Percentiles rank a stretch among this genome's conserved stretches.
These are phyloP conservation scores for Cranoglanis bouderius DNA, from an alignment of 2,113 vertebrate genomes.

Conservation along the genomic window DNA sequence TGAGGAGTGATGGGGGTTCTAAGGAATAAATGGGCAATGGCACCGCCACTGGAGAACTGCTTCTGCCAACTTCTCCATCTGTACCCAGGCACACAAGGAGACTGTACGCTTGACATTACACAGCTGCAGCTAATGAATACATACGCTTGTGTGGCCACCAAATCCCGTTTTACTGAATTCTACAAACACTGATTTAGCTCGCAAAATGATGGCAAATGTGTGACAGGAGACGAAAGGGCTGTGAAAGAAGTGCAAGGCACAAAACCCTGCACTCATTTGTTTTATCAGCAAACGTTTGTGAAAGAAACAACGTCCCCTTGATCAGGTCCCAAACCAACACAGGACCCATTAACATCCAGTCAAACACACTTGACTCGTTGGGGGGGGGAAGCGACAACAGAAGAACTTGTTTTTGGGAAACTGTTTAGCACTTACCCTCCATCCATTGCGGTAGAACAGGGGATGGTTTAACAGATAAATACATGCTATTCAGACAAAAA, in stretches of 20 bases:
- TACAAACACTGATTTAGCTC: constrained; percentile 40
- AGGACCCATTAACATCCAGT: constrained; percentile 22
- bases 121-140: constrained; percentile 60
- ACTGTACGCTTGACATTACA: constrained; percentile 53
- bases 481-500: neutral
- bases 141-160: constrained; percentile 44
- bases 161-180: constrained; percentile 41
- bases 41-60: constrained; percentile 40
- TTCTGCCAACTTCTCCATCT: constrained; percentile 50
- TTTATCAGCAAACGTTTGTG: constrained; percentile 50
- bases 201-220: constrained; percentile 37
- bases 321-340: constrained; percentile 38
- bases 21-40: constrained; percentile 33
- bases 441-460: neutral
- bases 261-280: constrained; percentile 24
- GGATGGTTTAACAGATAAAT: neutral
- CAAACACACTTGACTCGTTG: constrained; percentile 25
- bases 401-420: neutral
- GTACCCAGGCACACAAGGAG: constrained; percentile 44
- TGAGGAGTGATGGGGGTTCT: constrained; percentile 25
- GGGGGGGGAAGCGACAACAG: neutral
- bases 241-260: constrained; percentile 17
- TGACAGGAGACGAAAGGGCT: constrained; percentile 37
- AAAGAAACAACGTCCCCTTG: constrained; percentile 43
- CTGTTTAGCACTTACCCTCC: neutral